These are phyloP conservation scores for Holacanthella duospinosa DNA, from an alignment of 2,888 invertebrate genomes.

Conservation along the genomic window DNA sequence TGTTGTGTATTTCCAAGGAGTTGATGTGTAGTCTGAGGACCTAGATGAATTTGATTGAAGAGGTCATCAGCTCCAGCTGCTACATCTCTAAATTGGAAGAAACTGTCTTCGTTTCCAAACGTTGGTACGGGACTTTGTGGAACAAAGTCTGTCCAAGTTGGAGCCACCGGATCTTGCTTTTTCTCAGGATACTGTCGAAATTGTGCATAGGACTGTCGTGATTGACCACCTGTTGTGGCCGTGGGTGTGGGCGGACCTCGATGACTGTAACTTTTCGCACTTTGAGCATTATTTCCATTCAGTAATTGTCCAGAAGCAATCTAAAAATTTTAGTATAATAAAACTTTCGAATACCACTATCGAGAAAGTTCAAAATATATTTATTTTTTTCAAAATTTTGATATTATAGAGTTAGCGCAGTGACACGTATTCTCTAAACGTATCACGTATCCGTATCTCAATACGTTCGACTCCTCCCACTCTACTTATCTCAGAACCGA, in stretches of 20 bases:
- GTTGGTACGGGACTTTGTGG: slow-evolving; percentile 1
- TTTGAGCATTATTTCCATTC: neutral
- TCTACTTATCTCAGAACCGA: too few relatives aligned
- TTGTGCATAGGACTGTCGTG: neutral
- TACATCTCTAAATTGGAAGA: neutral
- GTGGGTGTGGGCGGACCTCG: neutral
- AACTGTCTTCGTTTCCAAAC: neutral
- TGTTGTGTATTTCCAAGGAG: neutral
- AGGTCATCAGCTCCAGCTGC: neutral
- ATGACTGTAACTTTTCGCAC: neutral
- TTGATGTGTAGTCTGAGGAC: neutral
- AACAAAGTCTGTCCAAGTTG: neutral
- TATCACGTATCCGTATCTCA: too few relatives aligned
- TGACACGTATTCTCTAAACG: too few relatives aligned
- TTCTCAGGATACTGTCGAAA: neutral
- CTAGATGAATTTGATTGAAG: neutral
- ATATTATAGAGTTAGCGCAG: neutral
- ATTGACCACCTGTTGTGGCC: neutral
- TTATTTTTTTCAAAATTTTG: neutral
- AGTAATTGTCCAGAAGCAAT: neutral
- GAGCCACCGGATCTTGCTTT: neutral
- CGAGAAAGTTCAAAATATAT: too few relatives aligned
- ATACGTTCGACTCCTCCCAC: too few relatives aligned
- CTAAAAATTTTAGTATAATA: neutral
- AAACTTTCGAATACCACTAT: neutral